phyloP scores from a whole-genome alignment of 2,888 invertebrate species.

The Lydus trimaculatus region DNA sequence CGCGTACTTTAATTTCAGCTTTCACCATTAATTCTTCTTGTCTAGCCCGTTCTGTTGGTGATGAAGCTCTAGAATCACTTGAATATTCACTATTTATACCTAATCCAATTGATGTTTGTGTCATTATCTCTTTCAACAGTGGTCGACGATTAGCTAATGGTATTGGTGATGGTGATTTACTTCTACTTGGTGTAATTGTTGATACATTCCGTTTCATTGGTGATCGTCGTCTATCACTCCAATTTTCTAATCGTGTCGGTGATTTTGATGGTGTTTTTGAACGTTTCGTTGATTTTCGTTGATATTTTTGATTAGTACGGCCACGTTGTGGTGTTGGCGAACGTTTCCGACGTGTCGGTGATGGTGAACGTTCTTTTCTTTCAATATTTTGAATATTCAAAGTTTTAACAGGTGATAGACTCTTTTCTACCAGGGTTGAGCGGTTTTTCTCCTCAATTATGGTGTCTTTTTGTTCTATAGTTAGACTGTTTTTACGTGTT shows the following conservation, averaged over 20 bases:
- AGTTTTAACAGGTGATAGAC: slow-evolving; percentile 16
- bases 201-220: slow-evolving; percentile 18
- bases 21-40: slow-evolving; percentile 67
- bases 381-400: slow-evolving; percentile 6
- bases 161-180: slow-evolving; percentile 42
- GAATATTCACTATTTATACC: slow-evolving; percentile 48
- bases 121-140: slow-evolving; percentile 55
- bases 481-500: slow-evolving; percentile 19
- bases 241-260: slow-evolving; percentile 37
- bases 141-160: slow-evolving; percentile 45
- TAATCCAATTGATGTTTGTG: slow-evolving; percentile 56
- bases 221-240: slow-evolving; percentile 36
- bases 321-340: slow-evolving; percentile 28
- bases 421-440: neutral
- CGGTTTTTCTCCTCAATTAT: neutral
- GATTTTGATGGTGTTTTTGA: slow-evolving; percentile 36
- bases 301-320: slow-evolving; percentile 17
- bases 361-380: slow-evolving; percentile 31
- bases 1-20: slow-evolving; percentile 73
- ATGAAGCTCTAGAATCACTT: slow-evolving; percentile 36
- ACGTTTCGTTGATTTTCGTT: slow-evolving; percentile 16
- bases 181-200: neutral
- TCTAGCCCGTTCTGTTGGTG: slow-evolving; percentile 44
- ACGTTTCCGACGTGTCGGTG: slow-evolving; percentile 34
- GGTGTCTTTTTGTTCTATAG: slow-evolving; percentile 10